Percentiles rank a stretch among this genome's conserved stretches.
These are phyloP conservation scores for Platanista minor DNA, from an alignment of 2,113 vertebrate genomes.

Conservation along the genomic window DNA sequence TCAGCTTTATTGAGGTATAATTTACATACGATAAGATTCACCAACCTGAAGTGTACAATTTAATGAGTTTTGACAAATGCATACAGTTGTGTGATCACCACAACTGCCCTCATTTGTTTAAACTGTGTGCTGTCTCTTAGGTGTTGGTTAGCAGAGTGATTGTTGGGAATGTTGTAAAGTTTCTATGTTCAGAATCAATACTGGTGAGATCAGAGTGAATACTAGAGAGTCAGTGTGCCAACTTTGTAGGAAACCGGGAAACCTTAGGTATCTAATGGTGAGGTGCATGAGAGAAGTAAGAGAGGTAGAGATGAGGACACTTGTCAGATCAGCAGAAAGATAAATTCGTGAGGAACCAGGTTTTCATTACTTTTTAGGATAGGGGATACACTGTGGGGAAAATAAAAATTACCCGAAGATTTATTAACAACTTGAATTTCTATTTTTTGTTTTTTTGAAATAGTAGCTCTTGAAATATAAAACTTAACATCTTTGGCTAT, in stretches of 20 bases:
- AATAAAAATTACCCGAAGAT: neutral
- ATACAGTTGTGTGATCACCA: conserved; percentile 3
- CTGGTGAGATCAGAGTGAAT: conserved; percentile 10
- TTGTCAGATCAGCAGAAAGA: neutral
- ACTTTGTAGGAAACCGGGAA: neutral
- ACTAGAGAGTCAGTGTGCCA: neutral
- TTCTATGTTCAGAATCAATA: neutral
- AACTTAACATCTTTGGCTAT: conserved; percentile 5
- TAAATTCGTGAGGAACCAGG: neutral
- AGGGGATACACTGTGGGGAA: neutral
- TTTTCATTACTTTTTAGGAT: conserved; percentile 28
- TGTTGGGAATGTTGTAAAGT: neutral
- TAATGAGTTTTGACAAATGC: conserved; percentile 19
- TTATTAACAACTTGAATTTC: conserved; percentile 28
- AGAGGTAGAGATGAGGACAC: neutral
- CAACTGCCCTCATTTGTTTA: neutral
- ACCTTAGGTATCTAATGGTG: conserved; percentile 10
- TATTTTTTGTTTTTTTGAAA: conserved; percentile 35
- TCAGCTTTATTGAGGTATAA: neutral
- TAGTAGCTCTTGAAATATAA: neutral
- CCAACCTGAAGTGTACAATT: conserved; percentile 23
- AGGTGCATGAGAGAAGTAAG: neutral
- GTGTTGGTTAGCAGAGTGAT: neutral
- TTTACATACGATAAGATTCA: conserved; percentile 13
- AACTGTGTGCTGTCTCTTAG: neutral